A percentile compares a stretch with the other conserved stretches of the same genome.
These are phyloP conservation scores for Salvelinus namaycush DNA, from an alignment of 2,113 vertebrate genomes.

Conservation along the genomic window DNA sequence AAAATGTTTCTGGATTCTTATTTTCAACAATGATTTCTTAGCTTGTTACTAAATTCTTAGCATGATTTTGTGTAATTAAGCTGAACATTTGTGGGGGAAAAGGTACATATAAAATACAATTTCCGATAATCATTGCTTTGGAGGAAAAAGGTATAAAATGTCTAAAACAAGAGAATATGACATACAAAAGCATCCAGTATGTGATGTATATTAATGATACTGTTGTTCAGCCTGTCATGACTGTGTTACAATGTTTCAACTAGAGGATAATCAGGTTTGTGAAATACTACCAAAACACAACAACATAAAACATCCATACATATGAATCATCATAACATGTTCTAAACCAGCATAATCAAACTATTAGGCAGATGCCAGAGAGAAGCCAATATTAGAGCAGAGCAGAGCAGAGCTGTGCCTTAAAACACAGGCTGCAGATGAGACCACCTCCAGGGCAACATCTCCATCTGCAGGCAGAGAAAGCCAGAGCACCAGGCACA, in stretches of 20 bases:
- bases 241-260: neutral
- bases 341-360: slow-evolving; percentile 37
- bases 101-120: neutral
- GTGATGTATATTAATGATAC: neutral
- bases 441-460: slow-evolving; percentile 74
- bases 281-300: slow-evolving; percentile 7
- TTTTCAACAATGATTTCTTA: slow-evolving; percentile 9
- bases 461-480: slow-evolving; percentile 77
- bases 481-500: slow-evolving; percentile 42
- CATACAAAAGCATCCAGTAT: slow-evolving; percentile 21
- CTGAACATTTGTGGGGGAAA: neutral
- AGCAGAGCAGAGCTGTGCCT: slow-evolving; percentile 26
- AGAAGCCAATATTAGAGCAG: slow-evolving; percentile 41
- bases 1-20: slow-evolving; percentile 36
- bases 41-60: neutral
- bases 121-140: too few species aligned
- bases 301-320: slow-evolving; percentile 21
- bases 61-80: neutral
- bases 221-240: neutral
- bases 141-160: neutral
- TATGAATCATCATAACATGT: slow-evolving; percentile 8
- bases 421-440: slow-evolving; percentile 37
- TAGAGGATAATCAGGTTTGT: slow-evolving; percentile 7
- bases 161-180: slow-evolving; percentile 22
- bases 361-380: slow-evolving; percentile 26